A percentile compares a stretch with the other conserved stretches of the same genome.
phyloP scores from a whole-genome alignment of 2,888 invertebrate genomes.

The Calameuta idolon region DNA sequence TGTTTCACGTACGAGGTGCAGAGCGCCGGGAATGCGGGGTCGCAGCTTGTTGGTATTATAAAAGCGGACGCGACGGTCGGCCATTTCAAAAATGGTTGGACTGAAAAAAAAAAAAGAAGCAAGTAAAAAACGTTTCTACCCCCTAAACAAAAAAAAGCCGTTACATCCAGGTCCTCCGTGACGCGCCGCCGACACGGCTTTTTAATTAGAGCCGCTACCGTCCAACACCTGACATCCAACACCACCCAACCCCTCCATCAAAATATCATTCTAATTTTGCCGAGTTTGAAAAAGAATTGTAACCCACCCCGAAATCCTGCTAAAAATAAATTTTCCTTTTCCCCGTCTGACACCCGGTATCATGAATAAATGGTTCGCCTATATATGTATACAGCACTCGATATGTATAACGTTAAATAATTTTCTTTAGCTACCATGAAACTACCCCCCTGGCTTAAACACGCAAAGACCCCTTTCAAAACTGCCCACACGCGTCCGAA shows the following conservation, averaged over 20 bases:
- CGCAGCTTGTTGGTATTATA: slow-evolving; percentile 61
- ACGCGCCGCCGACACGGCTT: slow-evolving; percentile 61
- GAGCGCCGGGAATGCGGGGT: slow-evolving; percentile 15
- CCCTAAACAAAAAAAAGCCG: slow-evolving; percentile 25
- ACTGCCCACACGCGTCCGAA: not conserved
- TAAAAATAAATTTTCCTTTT: not conserved
- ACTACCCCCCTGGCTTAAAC: not conserved
- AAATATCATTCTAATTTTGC: slow-evolving; percentile 65
- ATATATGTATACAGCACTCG: not conserved
- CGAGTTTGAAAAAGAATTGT: slow-evolving; percentile 46
- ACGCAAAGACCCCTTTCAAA: not conserved
- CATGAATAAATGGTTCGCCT: not conserved
- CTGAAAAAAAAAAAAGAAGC: slow-evolving; percentile 39
- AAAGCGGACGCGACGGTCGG: slow-evolving; percentile 55
- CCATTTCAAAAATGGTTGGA: slow-evolving; percentile 61
- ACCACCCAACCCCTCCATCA: slow-evolving; percentile 62
- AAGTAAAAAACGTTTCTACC: slow-evolving; percentile 30
- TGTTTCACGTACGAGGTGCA: slow-evolving; percentile 15
- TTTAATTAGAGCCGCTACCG: slow-evolving; percentile 65
- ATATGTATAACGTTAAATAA: not conserved
- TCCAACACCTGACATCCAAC: slow-evolving; percentile 64
- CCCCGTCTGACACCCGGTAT: not conserved
- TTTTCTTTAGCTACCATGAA: not conserved
- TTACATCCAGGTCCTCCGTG: slow-evolving; percentile 40
- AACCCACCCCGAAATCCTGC: not conserved